These are phyloP conservation scores for Cynaeus angustus DNA, from an alignment of 2,888 invertebrate species.

Conservation along the genomic window DNA sequence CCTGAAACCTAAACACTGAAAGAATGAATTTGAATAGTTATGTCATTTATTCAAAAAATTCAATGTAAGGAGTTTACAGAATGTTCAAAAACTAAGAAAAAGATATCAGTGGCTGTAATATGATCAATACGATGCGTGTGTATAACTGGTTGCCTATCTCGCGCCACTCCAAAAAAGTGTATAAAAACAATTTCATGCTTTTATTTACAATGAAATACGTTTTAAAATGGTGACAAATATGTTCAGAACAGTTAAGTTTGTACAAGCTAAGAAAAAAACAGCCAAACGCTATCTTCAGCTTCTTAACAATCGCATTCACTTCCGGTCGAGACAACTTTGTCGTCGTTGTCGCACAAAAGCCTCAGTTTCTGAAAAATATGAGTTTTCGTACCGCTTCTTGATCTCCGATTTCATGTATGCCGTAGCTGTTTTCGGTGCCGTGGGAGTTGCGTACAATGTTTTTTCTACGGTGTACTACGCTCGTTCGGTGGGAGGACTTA, in stretches of 20 bases:
- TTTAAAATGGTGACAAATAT: slow-evolving; percentile 22
- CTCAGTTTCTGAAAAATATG: slow-evolving; percentile 14
- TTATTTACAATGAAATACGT: too few species aligned
- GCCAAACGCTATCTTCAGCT: background rate
- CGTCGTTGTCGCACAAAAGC: background rate
- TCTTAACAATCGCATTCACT: background rate
- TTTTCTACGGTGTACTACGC: background rate
- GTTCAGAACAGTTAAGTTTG: slow-evolving; percentile 7
- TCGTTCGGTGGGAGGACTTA: background rate
- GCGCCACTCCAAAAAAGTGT: too few species aligned
- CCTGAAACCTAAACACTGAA: too few species aligned
- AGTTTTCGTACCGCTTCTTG: slow-evolving; percentile 10
- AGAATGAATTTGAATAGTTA: too few species aligned
- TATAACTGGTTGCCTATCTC: too few species aligned
- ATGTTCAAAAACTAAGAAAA: too few species aligned
- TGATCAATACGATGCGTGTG: too few species aligned
- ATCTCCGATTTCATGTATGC: background rate
- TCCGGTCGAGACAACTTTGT: background rate
- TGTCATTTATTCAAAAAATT: too few species aligned
- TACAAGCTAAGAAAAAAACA: background rate
- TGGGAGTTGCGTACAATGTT: background rate
- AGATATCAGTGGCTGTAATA: too few species aligned
- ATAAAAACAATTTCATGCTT: too few species aligned
- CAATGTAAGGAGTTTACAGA: too few species aligned
- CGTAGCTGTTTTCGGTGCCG: slow-evolving; percentile 10